Conservation (phyloP, 2,888 invertebrate species). For the Synanthedon andrenaeformis region DNA sequence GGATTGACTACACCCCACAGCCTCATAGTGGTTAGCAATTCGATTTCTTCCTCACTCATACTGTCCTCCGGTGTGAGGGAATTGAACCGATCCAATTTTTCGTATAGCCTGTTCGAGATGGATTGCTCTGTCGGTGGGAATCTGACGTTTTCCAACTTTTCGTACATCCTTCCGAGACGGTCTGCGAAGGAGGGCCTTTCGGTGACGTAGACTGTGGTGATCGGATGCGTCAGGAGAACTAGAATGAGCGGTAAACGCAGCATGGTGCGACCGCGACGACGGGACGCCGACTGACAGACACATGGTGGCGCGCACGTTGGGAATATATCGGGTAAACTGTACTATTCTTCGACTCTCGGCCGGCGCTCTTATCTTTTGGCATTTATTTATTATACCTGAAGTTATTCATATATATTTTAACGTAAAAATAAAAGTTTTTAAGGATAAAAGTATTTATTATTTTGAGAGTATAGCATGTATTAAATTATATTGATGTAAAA, state of each 20-base stretch:
- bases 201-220: conserved; percentile 40
- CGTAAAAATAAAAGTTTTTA: no score
- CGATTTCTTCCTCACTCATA: conserved; percentile 45
- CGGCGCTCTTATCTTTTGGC: no score
- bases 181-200: conserved; percentile 39
- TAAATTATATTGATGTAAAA: no score
- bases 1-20: conserved; percentile 38
- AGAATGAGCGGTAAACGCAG: conserved; percentile 34
- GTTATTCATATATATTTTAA: no score
- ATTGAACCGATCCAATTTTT: conserved; percentile 44
- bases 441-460: no score
- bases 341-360: not conserved
- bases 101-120: conserved; percentile 29
- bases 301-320: conserved; percentile 1
- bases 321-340: not conserved
- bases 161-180: conserved; percentile 37
- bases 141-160: conserved; percentile 44
- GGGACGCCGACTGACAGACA: conserved; percentile 13
- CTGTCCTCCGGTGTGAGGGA: conserved; percentile 32
- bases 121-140: conserved; percentile 18
- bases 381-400: no score
- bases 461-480: no score
- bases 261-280: conserved; percentile 39
- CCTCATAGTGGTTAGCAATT: conserved; percentile 43
- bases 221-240: conserved; percentile 31